phyloP scores from a whole-genome alignment of 2,888 invertebrate species.

The Patella pellucida region DNA sequence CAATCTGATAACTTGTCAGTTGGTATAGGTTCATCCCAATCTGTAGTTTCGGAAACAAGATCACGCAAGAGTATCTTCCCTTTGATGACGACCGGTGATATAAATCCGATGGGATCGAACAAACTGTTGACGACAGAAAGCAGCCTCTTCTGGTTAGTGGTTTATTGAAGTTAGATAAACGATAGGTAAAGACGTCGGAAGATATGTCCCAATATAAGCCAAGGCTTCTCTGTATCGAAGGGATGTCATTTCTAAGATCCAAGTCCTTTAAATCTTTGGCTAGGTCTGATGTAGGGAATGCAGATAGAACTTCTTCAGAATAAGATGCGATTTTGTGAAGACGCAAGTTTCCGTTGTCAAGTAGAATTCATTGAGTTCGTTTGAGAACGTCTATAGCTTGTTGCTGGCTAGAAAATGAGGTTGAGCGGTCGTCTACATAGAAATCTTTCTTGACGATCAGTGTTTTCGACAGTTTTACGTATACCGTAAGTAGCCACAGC shows the following conservation, averaged over 20 bases:
- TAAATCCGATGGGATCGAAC: conserved; percentile 29
- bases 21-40: conserved; percentile 28
- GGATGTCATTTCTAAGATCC: conserved; percentile 14
- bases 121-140: conserved; percentile 29
- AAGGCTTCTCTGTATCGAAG: conserved; percentile 21
- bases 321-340: conserved; percentile 36
- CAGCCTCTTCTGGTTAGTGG: conserved; percentile 25
- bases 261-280: conserved; percentile 16
- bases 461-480: conserved; percentile 13
- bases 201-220: conserved; percentile 22
- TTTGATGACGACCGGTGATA: conserved; percentile 24
- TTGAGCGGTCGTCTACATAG: conserved; percentile 14
- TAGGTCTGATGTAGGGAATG: conserved; percentile 20
- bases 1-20: conserved; percentile 12
- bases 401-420: not conserved
- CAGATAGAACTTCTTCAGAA: conserved; percentile 21
- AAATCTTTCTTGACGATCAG: not conserved
- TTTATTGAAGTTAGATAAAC: conserved; percentile 7
- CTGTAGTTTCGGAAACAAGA: conserved; percentile 10
- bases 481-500: conserved; percentile 32
- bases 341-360: conserved; percentile 20
- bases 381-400: conserved; percentile 3
- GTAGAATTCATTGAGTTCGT: conserved; percentile 17
- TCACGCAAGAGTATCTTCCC: conserved; percentile 25
- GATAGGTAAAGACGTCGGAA: conserved; percentile 15